Base-by-base conservation (phyloP, 2,113 vertebrate species). In the Gnathonemus echidnorhynchus region DNA sequence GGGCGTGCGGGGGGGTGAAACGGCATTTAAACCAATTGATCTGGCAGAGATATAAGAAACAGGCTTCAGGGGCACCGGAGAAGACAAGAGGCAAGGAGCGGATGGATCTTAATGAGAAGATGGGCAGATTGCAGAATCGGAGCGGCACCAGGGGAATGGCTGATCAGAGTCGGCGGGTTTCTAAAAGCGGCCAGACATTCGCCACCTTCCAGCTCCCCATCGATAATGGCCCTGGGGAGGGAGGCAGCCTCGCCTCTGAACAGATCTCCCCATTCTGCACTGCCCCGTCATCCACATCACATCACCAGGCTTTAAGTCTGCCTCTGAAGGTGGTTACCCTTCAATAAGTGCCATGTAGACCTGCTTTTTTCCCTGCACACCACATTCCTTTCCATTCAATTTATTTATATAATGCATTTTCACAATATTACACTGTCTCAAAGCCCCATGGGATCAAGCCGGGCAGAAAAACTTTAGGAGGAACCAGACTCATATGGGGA, bases 151-250 rank as follows among this genome's bases (percentile, higher is more conserved):
- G 86, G 94, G 94, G 94, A 89, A 95, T 94, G 91, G 92, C 95
- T 95, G 94, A 95, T 94, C 93, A 93, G 91, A 94, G 92, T 93
- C 90, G 90, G 90, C 92, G 89, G 94, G 93, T 93, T 93, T 94
- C 35, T 92, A 95, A 91, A 93, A 88, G 88, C 77, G 90, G 90
- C 93, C 62, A 91, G 92, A 52, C 62, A 42, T 88, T 93, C 90
- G 86, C 90, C 77, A 90, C 91, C 91, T 48, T 84, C 90, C 86
- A 74, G 21, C 48, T 53, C n/a, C n/a, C 24, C 1, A 5, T 15
- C 31, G 31, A 77, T 39, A 39, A 77, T 7, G 74, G 35, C 15
- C 10, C 35, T 42, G 35, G 11, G 4, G 8, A 13, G 31, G 70
- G n/a, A 7, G 27, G 15, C 70, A 5, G 39, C 74, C 31, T 6